phyloP scores from a whole-genome alignment of 2,797 vertebrate genomes.

The Hozukius guyotensis region DNA sequence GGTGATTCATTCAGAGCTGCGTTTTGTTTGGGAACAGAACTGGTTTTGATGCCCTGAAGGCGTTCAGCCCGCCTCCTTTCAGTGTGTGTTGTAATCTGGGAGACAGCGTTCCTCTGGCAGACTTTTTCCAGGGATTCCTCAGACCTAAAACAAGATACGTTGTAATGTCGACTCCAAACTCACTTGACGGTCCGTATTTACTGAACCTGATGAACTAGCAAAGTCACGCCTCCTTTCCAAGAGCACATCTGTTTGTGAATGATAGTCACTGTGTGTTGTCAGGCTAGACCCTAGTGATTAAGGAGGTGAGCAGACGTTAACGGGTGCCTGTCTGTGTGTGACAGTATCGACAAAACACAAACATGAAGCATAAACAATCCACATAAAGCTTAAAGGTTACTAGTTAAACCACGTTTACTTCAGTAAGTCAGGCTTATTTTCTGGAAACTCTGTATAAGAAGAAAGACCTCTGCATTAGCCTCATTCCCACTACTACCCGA shows the following conservation, averaged over 20 bases:
- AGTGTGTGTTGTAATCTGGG: slow-evolving; percentile 33
- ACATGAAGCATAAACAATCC: neutral
- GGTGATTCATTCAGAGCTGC: slow-evolving; percentile 51
- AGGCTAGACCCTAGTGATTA: slow-evolving; percentile 38
- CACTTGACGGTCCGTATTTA: neutral
- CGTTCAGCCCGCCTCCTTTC: slow-evolving; percentile 1
- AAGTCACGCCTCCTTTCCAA: neutral
- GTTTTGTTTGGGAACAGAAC: slow-evolving; percentile 49
- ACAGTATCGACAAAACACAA: neutral
- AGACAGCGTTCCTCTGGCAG: slow-evolving; percentile 22
- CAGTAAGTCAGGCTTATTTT: neutral
- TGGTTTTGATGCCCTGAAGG: slow-evolving; percentile 42
- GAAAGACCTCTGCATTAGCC: neutral
- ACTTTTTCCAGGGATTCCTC: slow-evolving; percentile 41
- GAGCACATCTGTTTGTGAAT: slow-evolving; percentile 56
- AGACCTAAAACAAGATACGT: neutral
- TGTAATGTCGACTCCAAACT: neutral
- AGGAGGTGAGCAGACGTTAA: slow-evolving; percentile 37
- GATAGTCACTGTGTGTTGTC: slow-evolving; percentile 35
- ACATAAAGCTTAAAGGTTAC: neutral
- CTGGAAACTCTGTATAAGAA: neutral
- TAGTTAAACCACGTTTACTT: neutral
- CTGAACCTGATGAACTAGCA: neutral
- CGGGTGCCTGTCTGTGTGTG: slow-evolving; percentile 13
- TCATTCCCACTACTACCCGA: neutral